A percentile compares a stretch with the other conserved stretches of the same genome.
These are phyloP conservation scores for Aplysina aerophoba DNA, from an alignment of 37 sponge, comb jelly and placozoan genomes.

Conservation along the genomic window DNA sequence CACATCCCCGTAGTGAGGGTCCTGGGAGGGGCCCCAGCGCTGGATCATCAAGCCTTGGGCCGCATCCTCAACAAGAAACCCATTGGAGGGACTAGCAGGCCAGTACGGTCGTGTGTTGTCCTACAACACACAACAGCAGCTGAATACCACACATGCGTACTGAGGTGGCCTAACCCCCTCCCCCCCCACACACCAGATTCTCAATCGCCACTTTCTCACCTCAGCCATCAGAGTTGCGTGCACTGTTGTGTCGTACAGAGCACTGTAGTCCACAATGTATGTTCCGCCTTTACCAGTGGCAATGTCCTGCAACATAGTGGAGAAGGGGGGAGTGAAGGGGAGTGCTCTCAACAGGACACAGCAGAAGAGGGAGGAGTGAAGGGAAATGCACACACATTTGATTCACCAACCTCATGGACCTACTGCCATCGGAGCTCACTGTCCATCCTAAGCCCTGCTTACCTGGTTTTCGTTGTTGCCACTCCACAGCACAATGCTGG, in stretches of 20 bases:
- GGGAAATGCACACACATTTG: neutral
- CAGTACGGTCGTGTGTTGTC: constrained; percentile 83
- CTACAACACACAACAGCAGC: constrained; percentile 28
- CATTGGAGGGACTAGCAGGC: constrained; percentile 94
- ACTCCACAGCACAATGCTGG: constrained; percentile 93
- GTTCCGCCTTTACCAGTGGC: constrained; percentile 3
- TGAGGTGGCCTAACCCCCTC: neutral
- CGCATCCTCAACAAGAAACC: constrained; percentile 62
- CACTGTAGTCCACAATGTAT: constrained; percentile 78
- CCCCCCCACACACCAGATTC: neutral
- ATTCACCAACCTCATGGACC: neutral
- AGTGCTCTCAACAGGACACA: neutral
- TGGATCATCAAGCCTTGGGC: constrained; percentile 66
- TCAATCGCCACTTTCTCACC: constrained; percentile 25
- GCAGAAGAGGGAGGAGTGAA: neutral
- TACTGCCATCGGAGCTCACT: neutral
- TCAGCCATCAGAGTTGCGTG: constrained; percentile 71
- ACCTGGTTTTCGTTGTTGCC: constrained; percentile 99
- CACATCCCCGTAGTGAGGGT: constrained; percentile 81
- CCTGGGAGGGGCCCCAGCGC: constrained; percentile 81
- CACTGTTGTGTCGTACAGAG: constrained; percentile 78
- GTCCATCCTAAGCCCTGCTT: neutral
- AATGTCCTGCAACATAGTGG: constrained; percentile 31
- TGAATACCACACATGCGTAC: neutral
- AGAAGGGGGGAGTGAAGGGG: neutral